A percentile compares a stretch with the other conserved stretches of the same genome.
phyloP scores from a whole-genome alignment of 2,888 invertebrate genomes.

The Hemithea aestivaria region DNA sequence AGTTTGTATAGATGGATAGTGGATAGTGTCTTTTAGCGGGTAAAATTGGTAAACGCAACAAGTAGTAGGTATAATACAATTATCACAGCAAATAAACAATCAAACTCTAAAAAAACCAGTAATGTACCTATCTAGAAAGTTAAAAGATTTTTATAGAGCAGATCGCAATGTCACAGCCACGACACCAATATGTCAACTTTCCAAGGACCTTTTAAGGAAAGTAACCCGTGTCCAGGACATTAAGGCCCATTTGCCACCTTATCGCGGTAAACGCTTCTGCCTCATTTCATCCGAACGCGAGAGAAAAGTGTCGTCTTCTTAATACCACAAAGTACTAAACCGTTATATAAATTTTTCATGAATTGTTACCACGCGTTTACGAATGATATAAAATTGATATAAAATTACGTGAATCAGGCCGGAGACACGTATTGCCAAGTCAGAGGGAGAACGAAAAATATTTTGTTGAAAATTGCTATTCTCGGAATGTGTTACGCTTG shows the following conservation, averaged over 20 bases:
- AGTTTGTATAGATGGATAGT: no score
- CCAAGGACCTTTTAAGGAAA: slow-evolving; percentile 20
- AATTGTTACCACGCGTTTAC: slow-evolving; percentile 4
- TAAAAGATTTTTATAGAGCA: slow-evolving; percentile 30
- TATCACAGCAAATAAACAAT: no score
- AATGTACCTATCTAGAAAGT: slow-evolving; percentile 34
- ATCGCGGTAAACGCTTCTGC: slow-evolving; percentile 1
- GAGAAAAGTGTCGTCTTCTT: slow-evolving; percentile 1
- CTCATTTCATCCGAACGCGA: not conserved
- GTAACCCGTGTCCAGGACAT: slow-evolving; percentile 18
- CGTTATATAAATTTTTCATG: not conserved
- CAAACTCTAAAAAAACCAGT: no score
- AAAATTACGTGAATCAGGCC: slow-evolving; percentile 5
- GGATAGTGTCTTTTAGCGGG: no score
- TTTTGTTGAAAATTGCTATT: not conserved
- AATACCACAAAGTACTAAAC: slow-evolving; percentile 2
- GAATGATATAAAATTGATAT: no score
- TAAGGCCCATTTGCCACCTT: slow-evolving; percentile 1
- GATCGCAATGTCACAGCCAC: slow-evolving; percentile 26
- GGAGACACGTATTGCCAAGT: slow-evolving; percentile 13
- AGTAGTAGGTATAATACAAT: no score
- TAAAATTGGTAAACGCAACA: no score
- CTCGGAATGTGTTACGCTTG: not conserved
- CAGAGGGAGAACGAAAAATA: not conserved
- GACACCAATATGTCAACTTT: slow-evolving; percentile 25